A percentile compares a stretch with the other conserved stretches of the same genome.
Conservation (phyloP, 2,797 vertebrate species). For the Nannoperca australis region DNA sequence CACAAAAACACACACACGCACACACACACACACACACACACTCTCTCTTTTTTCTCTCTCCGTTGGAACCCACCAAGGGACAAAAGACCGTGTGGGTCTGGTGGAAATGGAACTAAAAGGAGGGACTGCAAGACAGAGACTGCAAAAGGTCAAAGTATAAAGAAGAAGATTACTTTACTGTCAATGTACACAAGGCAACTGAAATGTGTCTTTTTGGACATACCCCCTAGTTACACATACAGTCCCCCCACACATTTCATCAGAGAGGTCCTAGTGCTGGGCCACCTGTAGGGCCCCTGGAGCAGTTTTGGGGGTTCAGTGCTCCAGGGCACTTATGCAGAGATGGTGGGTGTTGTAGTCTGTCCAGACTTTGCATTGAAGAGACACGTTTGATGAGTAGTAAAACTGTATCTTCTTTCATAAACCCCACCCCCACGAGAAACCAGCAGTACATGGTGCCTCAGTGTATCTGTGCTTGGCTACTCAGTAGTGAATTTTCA, state of each 20-base stretch:
- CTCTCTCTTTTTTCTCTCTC: conserved; percentile 20
- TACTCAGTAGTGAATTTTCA: neutral
- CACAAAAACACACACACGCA: conserved; percentile 22
- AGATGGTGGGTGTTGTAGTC: neutral
- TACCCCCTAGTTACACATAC: too few relatives aligned
- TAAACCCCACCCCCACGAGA: neutral
- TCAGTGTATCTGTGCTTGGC: neutral
- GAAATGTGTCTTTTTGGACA: too few relatives aligned
- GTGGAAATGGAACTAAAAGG: conserved; percentile 46
- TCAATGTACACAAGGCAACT: too few relatives aligned
- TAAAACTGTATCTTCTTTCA: conserved; percentile 34
- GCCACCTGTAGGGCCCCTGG: too few relatives aligned
- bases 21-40: conserved; percentile 27
- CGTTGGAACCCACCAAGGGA: conserved; percentile 52
- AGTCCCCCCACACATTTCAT: too few relatives aligned
- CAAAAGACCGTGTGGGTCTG: conserved; percentile 60
- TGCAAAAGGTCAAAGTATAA: conserved; percentile 66
- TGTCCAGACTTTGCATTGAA: conserved; percentile 30
- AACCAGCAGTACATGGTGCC: neutral
- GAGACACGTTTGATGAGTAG: conserved; percentile 39
- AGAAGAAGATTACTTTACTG: too few relatives aligned
- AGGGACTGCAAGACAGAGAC: conserved; percentile 37
- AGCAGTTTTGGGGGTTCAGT: too few relatives aligned
- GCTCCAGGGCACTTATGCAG: too few relatives aligned
- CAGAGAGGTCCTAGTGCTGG: too few relatives aligned